Evolutionary conservation across 2,797 vertebrate species (phyloP).

Genomic region (Bryconaethiops microstoma): DNA sequence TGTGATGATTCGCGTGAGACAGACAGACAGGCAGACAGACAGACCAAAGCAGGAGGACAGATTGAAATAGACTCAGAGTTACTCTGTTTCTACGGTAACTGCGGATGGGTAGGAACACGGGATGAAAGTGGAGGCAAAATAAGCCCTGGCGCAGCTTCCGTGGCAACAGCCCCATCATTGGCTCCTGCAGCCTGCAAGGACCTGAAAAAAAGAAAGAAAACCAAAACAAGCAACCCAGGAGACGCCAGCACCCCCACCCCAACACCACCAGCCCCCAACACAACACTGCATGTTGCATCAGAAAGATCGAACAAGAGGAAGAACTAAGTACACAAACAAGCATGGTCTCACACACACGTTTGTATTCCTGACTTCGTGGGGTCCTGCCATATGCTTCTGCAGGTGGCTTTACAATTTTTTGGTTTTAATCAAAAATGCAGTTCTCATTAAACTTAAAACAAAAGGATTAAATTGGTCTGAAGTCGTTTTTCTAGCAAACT

Average conservation of each 20-base stretch:
- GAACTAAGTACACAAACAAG: conserved; percentile 68
- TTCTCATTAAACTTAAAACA: background rate
- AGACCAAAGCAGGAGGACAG: conserved; percentile 71
- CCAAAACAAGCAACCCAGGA: conserved; percentile 81
- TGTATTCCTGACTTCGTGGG: conserved; percentile 19
- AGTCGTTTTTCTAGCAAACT: background rate
- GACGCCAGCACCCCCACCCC: conserved; percentile 59
- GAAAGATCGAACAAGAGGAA: conserved; percentile 76
- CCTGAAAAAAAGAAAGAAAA: conserved; percentile 65
- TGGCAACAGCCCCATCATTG: conserved; percentile 87
- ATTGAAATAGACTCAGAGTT: conserved; percentile 86
- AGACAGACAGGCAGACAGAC: conserved; percentile 62
- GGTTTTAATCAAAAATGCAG: background rate
- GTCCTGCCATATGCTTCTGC: no score
- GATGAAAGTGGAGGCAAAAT: conserved; percentile 82
- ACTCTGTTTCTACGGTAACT: conserved; percentile 90
- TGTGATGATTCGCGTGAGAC: conserved; percentile 40
- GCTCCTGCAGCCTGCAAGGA: conserved; percentile 80
- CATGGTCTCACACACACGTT: conserved; percentile 54
- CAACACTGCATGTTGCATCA: conserved; percentile 80
- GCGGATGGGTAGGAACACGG: conserved; percentile 81
- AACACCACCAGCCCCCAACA: conserved; percentile 4
- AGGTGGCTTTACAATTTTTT: background rate
- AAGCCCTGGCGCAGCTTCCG: conserved; percentile 78
- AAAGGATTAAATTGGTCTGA: background rate